These are phyloP conservation scores for Takifugu rubripes DNA, from an alignment of 2,797 vertebrate species.

Conservation along the genomic window DNA sequence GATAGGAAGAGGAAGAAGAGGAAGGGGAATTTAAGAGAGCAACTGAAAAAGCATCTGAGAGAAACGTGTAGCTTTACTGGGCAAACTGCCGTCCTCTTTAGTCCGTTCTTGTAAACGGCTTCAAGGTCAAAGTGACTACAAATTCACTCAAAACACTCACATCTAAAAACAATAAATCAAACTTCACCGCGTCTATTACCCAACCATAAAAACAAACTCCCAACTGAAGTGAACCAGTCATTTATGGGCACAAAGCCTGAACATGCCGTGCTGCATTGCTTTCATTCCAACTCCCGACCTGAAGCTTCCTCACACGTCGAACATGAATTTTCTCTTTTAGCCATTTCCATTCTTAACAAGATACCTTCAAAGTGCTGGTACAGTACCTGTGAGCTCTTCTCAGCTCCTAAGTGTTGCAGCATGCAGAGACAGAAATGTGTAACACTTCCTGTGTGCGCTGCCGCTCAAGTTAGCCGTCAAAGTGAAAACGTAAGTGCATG, in stretches of 20 bases:
- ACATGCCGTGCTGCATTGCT: constrained; percentile 31
- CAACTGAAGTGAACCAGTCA: neutral
- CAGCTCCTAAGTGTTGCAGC: constrained; percentile 38
- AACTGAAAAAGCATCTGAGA: neutral
- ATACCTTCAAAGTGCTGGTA: constrained; percentile 12
- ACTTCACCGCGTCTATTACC: neutral
- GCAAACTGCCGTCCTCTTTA: neutral
- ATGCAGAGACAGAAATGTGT: constrained; percentile 55
- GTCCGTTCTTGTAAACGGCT: constrained; percentile 19
- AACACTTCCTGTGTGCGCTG: constrained; percentile 67
- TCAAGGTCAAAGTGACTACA: constrained; percentile 26
- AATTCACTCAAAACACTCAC: neutral
- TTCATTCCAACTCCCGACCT: neutral
- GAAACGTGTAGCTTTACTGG: constrained; percentile 4
- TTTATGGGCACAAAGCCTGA: constrained; percentile 9
- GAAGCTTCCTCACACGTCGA: too few relatives aligned
- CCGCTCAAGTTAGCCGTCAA: constrained; percentile 65
- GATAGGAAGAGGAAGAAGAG: constrained; percentile 8
- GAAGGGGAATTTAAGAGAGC: constrained; percentile 4
- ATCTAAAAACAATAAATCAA: constrained; percentile 4
- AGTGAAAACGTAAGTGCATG: constrained; percentile 71
- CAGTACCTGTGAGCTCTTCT: constrained; percentile 52
- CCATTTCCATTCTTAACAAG: neutral
- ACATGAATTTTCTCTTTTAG: too few relatives aligned
- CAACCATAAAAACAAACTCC: constrained; percentile 11